A percentile compares a stretch with the other conserved stretches of the same genome.
These are phyloP conservation scores for Synchiropus splendidus DNA, from an alignment of 2,113 vertebrate genomes.

Conservation along the genomic window DNA sequence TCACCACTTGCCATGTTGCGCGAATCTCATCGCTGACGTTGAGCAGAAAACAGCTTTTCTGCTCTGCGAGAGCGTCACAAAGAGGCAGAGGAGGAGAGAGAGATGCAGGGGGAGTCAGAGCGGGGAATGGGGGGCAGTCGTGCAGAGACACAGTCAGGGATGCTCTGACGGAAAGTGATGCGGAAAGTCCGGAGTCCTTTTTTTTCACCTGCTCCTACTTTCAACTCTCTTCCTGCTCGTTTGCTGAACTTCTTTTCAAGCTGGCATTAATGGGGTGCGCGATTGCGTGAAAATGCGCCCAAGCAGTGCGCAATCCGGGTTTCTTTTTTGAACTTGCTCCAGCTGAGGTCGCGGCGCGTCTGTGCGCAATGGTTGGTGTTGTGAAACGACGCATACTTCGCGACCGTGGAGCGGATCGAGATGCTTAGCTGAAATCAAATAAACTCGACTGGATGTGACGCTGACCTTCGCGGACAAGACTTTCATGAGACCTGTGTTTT, in stretches of 20 bases:
- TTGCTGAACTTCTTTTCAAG: too few species aligned
- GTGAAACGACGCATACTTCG: not conserved
- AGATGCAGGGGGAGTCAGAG: constrained; percentile 25
- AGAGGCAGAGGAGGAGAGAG: constrained; percentile 19
- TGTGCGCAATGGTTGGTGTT: constrained; percentile 24
- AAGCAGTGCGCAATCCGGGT: too few species aligned
- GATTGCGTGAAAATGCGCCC: too few species aligned
- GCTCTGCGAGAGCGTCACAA: constrained; percentile 26
- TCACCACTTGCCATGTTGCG: too few species aligned
- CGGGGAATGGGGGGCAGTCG: constrained; percentile 19
- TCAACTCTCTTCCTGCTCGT: constrained; percentile 4
- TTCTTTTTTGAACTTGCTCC: constrained; percentile 18
- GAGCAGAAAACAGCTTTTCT: constrained; percentile 5
- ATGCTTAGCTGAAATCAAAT: constrained; percentile 12
- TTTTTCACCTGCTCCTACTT: not conserved
- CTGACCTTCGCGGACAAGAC: constrained; percentile 21
- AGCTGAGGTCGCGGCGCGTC: constrained; percentile 5
- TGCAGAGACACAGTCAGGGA: constrained; percentile 26
- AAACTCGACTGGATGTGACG: constrained; percentile 22
- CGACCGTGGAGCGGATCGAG: constrained; percentile 7
- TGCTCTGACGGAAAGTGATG: constrained; percentile 26
- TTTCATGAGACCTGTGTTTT: constrained; percentile 19
- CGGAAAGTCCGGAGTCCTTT: constrained; percentile 23
- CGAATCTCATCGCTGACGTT: too few species aligned
- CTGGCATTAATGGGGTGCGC: too few species aligned